phyloP scores from a whole-genome alignment of 2,797 vertebrate species.

The Premnoplex brunnescens region DNA sequence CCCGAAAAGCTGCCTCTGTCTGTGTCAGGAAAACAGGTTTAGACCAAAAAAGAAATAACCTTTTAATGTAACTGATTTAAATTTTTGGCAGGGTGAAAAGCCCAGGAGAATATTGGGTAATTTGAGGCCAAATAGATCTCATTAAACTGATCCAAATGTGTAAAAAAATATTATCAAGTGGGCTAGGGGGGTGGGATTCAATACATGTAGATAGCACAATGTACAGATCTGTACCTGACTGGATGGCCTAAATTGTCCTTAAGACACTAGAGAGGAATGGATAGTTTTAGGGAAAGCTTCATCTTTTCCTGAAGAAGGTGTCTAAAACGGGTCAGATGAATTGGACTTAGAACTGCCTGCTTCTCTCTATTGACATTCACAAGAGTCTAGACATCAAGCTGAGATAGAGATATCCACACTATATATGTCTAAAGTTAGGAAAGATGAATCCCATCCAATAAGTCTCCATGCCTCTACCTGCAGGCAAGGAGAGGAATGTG shows the following conservation, averaged over 20 bases:
- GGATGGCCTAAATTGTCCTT: neutral
- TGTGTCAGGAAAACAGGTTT: neutral
- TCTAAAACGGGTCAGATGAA: slow-evolving; percentile 43
- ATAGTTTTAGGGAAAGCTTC: slow-evolving; percentile 32
- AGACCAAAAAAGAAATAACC: neutral
- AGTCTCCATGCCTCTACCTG: slow-evolving; percentile 49
- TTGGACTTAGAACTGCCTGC: slow-evolving; percentile 19
- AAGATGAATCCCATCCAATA: slow-evolving; percentile 63
- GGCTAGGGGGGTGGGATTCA: neutral
- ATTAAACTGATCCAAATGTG: neutral
- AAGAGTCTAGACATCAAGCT: slow-evolving; percentile 43
- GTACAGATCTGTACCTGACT: neutral
- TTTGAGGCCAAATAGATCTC: neutral
- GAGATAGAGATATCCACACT: slow-evolving; percentile 43
- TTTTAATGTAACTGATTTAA: neutral
- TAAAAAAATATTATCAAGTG: neutral
- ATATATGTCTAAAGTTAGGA: slow-evolving; percentile 58
- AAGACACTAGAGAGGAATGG: slow-evolving; percentile 27
- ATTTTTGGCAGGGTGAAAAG: neutral
- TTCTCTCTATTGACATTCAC: slow-evolving; percentile 49
- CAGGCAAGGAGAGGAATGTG: slow-evolving; percentile 53
- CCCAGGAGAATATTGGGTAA: neutral
- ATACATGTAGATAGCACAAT: neutral
- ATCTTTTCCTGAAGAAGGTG: slow-evolving; percentile 42
- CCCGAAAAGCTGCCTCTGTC: neutral